These are phyloP conservation scores for Rhipidura dahli DNA, from an alignment of 2,113 vertebrate species.

Conservation along the genomic window DNA sequence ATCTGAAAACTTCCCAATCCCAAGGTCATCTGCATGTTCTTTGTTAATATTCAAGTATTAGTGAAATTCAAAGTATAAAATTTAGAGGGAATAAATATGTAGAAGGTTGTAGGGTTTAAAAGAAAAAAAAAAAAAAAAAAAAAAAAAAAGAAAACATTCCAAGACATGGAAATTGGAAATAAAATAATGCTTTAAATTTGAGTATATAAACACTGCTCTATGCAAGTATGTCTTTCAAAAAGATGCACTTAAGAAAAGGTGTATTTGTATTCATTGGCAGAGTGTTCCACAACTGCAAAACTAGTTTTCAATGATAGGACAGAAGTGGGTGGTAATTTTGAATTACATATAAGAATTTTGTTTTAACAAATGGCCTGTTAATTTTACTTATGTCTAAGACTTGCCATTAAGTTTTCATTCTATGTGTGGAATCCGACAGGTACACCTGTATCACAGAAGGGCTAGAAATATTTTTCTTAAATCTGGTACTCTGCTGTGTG, in stretches of 20 bases:
- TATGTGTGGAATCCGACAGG: neutral
- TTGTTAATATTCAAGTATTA: constrained; percentile 35
- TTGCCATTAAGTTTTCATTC: neutral
- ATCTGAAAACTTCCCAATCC: neutral
- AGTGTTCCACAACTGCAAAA: neutral
- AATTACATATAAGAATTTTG: neutral
- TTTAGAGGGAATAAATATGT: neutral
- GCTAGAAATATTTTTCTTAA: neutral
- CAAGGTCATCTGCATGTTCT: neutral
- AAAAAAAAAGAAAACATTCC: neutral
- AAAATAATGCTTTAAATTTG: constrained; percentile 14
- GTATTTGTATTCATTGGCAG: neutral
- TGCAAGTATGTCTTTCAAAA: neutral
- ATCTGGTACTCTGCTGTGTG: neutral
- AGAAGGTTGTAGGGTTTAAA: neutral
- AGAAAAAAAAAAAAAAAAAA: neutral
- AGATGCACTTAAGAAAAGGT: neutral
- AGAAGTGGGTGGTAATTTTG: neutral
- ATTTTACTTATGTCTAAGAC: neutral
- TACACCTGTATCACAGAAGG: neutral
- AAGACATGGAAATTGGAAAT: constrained; percentile 20
- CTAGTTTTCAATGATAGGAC: neutral
- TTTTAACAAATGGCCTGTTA: neutral
- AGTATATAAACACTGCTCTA: constrained; percentile 1
- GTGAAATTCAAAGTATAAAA: constrained; percentile 40